These are phyloP conservation scores for Gymnopithys bicolor DNA, from an alignment of 2,797 vertebrate genomes.

Conservation along the genomic window DNA sequence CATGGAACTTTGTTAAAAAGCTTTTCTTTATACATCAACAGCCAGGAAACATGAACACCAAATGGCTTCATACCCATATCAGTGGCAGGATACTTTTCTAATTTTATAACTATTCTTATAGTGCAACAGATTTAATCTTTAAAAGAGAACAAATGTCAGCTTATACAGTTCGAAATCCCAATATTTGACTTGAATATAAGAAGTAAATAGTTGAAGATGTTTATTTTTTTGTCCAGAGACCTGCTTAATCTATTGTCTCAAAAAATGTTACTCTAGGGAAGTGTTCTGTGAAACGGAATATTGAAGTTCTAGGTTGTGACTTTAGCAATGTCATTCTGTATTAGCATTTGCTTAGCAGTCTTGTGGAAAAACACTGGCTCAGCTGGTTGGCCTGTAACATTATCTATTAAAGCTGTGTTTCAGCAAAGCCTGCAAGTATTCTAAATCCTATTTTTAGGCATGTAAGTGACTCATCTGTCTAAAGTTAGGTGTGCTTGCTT, in stretches of 20 bases:
- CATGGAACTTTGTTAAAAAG: not conserved
- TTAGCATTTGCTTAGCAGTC: not conserved
- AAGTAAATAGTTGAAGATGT: not conserved
- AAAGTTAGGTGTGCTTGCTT: not conserved
- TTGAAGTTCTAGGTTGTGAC: not conserved
- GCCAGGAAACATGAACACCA: not conserved
- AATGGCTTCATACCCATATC: not conserved
- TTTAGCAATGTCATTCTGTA: not conserved
- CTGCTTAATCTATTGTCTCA: not conserved
- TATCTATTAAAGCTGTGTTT: not conserved
- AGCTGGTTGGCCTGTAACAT: not conserved
- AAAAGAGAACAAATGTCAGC: not conserved
- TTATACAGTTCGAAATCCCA: not conserved
- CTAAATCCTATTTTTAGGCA: slow-evolving; percentile 3
- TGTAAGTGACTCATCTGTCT: not conserved
- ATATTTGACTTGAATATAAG: not conserved
- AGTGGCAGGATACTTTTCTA: not conserved
- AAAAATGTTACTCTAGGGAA: not conserved
- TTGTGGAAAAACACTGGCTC: not conserved
- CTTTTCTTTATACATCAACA: not conserved
- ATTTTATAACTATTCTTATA: not conserved
- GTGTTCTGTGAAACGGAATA: not conserved
- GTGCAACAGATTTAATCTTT: not conserved
- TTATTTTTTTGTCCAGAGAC: not conserved
- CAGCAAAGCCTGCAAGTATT: not conserved